phyloP scores from a whole-genome alignment of 2,113 vertebrate genomes.

The Zosterops hypoxanthus region DNA sequence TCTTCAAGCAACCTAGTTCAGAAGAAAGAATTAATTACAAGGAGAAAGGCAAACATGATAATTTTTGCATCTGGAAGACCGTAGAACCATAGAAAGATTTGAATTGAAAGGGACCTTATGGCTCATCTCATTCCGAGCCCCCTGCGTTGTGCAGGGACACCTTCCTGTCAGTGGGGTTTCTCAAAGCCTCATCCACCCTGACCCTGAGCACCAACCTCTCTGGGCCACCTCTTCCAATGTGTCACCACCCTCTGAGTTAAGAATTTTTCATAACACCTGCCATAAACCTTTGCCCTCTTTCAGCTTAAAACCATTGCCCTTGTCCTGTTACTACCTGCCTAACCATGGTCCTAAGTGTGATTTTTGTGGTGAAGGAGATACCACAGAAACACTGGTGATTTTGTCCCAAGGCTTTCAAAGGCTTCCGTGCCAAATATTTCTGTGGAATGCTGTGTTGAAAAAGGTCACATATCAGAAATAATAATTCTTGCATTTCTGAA shows the following conservation, averaged over 20 bases:
- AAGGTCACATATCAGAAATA: neutral
- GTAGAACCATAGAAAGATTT: neutral
- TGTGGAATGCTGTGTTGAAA: neutral
- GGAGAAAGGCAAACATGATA: neutral
- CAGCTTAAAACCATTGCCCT: neutral
- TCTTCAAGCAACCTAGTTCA: neutral
- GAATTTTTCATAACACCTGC: neutral
- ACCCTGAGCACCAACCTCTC: neutral
- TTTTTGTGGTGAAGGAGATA: neutral
- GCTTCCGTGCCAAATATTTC: neutral
- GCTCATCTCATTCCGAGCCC: neutral
- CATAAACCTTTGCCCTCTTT: neutral
- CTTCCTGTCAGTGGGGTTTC: accelerated
- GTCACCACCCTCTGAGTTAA: neutral
- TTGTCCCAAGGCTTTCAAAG: neutral
- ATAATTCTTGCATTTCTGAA: neutral
- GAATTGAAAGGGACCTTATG: neutral
- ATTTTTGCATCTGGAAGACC: neutral
- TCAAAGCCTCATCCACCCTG: neutral
- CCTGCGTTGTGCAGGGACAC: neutral
- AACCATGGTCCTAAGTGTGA: neutral
- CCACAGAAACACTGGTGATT: neutral
- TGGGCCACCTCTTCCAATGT: neutral
- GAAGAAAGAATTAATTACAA: neutral
- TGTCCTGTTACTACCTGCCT: neutral